Evolutionary conservation across 2,797 vertebrate species (phyloP), one percentile per base, ranked within the genome.

Genomic region (Australoheros facetus): DNA sequence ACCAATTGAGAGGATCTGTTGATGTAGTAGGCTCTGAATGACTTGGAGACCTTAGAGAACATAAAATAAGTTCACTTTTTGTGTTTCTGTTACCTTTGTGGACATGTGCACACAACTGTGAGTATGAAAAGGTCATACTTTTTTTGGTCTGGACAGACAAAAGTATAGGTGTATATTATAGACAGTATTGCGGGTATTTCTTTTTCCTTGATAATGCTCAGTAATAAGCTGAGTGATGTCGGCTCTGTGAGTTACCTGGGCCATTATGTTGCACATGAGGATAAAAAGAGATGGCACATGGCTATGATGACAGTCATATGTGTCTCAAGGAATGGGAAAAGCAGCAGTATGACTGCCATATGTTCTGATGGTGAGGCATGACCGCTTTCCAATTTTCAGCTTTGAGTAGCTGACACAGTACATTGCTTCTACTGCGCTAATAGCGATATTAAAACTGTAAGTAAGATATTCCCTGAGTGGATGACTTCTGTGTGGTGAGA

Each of bases 191-290:
- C 12, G 7, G 13, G 9, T 48, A 2, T 82, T 75, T 66, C 10
- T 70, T 56, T 73, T 73, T 39, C 3, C 34, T 59, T 55, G 45
- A 56, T 48, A 69, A 6, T 64, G 12, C 59, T 78, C 30, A 81
- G 57, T 72, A 45, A 81, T 66, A 74, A 79, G 39, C 2, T 42
- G 69, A 69, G 59, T 75, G 21, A 7, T 75, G 79, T 86, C 73
- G 60, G 69, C 71, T 79, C 58, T 83, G 54, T 75, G 74, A 14
- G 55, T 71, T 45, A 39, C 74, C 53, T 75, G 34, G 12, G 37
- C 37, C 54, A 28, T 73, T 39, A 57, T 26, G 4, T 28, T 32
- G 48, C 66, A 71, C 58, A n/a, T 75, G 45, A 9, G 56, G 59
- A 73, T 58, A 45, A 21, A 34, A 42, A 73, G 16, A 32, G 70